These are phyloP conservation scores for Phylloscopus trochilus DNA, from an alignment of 2,113 vertebrate species.

Conservation along the genomic window DNA sequence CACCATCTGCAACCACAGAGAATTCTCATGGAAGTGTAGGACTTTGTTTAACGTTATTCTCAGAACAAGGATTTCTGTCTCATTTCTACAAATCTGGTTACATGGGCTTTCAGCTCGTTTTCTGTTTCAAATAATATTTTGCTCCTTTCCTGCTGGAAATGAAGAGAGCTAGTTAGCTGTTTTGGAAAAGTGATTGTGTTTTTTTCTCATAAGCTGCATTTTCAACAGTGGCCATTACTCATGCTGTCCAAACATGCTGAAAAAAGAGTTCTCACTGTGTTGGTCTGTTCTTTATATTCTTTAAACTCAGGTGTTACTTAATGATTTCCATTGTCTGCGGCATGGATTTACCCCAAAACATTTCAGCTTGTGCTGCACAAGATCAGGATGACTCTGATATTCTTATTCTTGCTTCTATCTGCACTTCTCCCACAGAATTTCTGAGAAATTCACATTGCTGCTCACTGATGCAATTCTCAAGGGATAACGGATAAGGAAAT, in stretches of 20 bases:
- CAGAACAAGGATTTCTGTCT: not conserved
- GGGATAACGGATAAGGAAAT: not conserved
- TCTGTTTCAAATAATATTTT: not conserved
- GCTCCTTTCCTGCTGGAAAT: not conserved
- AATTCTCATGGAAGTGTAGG: not conserved
- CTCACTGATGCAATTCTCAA: slow-evolving; percentile 1
- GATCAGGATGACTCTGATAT: not conserved
- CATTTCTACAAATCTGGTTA: not conserved
- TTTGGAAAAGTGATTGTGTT: not conserved
- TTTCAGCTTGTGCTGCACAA: not conserved
- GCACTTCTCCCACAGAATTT: not conserved
- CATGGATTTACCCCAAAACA: not conserved
- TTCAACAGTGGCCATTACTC: not conserved
- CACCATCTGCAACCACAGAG: not conserved
- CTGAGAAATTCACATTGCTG: not conserved
- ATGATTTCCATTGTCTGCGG: not conserved
- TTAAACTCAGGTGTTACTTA: not conserved
- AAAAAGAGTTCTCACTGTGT: not conserved
- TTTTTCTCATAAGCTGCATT: not conserved
- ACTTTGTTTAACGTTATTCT: not conserved
- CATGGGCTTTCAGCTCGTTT: rapidly evolving
- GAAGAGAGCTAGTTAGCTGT: not conserved
- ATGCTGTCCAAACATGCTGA: not conserved
- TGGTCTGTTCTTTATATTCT: not conserved
- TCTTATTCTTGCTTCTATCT: not conserved